Evolutionary conservation across 2,113 vertebrate species (phyloP).

Genomic region (Corvus cornix): DNA sequence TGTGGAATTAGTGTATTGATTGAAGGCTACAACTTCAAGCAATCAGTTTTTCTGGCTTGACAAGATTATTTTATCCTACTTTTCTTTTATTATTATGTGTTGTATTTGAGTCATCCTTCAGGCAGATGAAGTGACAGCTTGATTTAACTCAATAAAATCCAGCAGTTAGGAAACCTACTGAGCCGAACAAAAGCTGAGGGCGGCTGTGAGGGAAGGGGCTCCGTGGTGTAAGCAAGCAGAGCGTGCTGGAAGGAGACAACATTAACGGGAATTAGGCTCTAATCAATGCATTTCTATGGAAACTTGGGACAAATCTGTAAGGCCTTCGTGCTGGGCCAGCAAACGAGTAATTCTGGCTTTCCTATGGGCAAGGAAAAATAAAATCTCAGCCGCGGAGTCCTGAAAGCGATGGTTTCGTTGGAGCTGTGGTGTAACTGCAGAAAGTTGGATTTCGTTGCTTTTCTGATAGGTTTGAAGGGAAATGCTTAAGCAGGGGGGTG

Average conservation of each 20-base stretch:
- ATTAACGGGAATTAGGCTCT: slow-evolving; percentile 84
- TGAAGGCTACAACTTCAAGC: slow-evolving; percentile 91
- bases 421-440: neutral
- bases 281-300: slow-evolving; percentile 95
- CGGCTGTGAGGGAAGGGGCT: slow-evolving; percentile 76
- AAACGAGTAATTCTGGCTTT: slow-evolving; percentile 7
- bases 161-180: slow-evolving; percentile 95
- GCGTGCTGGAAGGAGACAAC: slow-evolving; percentile 79
- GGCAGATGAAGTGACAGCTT: slow-evolving; percentile 98
- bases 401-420: neutral
- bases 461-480: neutral
- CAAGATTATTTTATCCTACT: slow-evolving; percentile 99
- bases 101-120: slow-evolving; percentile 98
- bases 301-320: slow-evolving; percentile 80
- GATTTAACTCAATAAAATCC: slow-evolving; percentile 99
- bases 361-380: neutral
- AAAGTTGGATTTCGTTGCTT: neutral
- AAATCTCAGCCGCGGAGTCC: slow-evolving; percentile 8
- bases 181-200: slow-evolving; percentile 88
- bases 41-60: slow-evolving; percentile 98
- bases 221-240: slow-evolving; percentile 73
- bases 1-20: slow-evolving; percentile 99
- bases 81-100: slow-evolving; percentile 99
- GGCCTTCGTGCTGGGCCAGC: slow-evolving; percentile 42
- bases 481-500: neutral